Conservation (phyloP, 2,113 vertebrate genomes). For the Sander vitreus region DNA sequence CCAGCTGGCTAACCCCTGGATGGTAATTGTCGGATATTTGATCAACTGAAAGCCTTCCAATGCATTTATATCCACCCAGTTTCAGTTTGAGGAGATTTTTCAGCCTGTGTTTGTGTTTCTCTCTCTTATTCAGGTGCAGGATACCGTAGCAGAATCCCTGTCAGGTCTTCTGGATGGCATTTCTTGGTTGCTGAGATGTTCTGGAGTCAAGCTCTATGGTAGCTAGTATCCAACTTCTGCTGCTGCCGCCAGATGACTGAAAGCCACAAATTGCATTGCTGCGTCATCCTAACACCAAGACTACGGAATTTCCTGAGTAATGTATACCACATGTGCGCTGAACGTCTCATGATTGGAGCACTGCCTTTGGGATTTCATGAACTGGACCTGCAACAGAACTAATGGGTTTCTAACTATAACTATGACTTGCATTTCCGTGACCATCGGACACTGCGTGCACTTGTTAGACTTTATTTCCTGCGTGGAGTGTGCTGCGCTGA, state of each 20-base stretch:
- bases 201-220: constrained; percentile 79
- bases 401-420: background rate
- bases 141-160: constrained; percentile 89
- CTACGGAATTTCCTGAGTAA: constrained; percentile 19
- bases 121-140: constrained; percentile 84
- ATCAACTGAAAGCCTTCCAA: background rate
- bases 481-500: no score
- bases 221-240: constrained; percentile 20
- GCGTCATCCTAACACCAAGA: background rate
- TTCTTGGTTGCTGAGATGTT: constrained; percentile 91
- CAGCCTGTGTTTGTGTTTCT: constrained; percentile 11
- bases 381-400: constrained; percentile 15
- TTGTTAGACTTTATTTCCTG: no score
- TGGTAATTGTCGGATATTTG: constrained; percentile 83
- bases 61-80: background rate
- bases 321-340: constrained; percentile 2
- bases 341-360: background rate
- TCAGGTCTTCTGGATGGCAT: constrained; percentile 90
- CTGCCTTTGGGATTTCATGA: constrained; percentile 10
- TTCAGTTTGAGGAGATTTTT: background rate
- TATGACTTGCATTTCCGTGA: no score
- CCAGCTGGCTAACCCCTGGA: constrained; percentile 89
- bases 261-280: background rate
- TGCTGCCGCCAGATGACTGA: background rate
- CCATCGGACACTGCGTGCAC: no score